phyloP scores from a whole-genome alignment of 2,113 vertebrate species.

The Sapajus apella region DNA sequence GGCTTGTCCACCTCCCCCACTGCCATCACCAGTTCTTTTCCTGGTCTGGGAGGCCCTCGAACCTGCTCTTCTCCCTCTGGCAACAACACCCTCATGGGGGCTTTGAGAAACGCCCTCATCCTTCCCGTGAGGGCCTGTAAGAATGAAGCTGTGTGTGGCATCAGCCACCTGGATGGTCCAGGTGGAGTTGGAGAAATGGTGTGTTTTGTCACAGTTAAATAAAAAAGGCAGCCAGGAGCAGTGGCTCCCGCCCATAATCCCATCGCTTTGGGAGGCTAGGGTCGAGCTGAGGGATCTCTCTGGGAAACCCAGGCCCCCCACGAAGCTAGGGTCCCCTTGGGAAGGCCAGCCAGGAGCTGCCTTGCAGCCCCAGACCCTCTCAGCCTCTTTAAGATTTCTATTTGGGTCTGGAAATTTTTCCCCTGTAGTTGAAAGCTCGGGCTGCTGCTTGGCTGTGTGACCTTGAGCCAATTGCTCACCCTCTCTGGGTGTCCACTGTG shows the following conservation, averaged over 20 bases:
- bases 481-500: conserved; percentile 20
- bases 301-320: neutral
- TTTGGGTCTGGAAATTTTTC: neutral
- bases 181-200: neutral
- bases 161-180: neutral
- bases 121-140: neutral
- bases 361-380: neutral
- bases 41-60: neutral
- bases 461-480: neutral
- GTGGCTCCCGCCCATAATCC: no score
- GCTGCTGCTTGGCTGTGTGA: conserved; percentile 45
- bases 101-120: neutral
- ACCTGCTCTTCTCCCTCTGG: neutral
- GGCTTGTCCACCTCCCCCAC: no score
- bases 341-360: neutral
- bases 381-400: neutral
- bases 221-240: neutral
- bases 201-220: neutral
- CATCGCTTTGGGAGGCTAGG: no score
- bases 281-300: neutral
- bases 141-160: no score
- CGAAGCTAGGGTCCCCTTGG: neutral
- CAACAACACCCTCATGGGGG: neutral
- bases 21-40: neutral
- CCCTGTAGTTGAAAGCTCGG: neutral